These are phyloP conservation scores for Copidosoma floridanum DNA, from an alignment of 1,140 invertebrate genomes.

Conservation along the genomic window DNA sequence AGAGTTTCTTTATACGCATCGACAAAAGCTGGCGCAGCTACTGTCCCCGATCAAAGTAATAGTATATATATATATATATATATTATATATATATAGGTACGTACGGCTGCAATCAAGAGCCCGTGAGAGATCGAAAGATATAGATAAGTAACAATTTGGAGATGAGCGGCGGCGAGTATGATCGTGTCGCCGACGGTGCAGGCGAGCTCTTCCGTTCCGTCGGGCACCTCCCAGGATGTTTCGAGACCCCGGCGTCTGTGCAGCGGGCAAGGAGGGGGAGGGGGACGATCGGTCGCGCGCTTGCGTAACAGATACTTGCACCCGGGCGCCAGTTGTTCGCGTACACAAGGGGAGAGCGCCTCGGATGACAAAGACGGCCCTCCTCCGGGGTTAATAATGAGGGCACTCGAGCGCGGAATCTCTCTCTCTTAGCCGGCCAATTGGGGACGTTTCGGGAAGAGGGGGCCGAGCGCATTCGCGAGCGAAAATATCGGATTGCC, in stretches of 20 bases:
- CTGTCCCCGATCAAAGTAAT: too few relatives aligned
- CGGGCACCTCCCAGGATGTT: slow-evolving; percentile 33
- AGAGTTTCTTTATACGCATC: too few relatives aligned
- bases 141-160: neutral
- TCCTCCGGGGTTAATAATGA: neutral
- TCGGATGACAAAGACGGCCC: neutral
- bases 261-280: too few relatives aligned
- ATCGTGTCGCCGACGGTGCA: too few relatives aligned
- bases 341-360: too few relatives aligned
- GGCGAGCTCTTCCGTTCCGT: slow-evolving; percentile 18
- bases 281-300: neutral
- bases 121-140: neutral
- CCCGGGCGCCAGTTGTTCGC: neutral
- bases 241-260: too few relatives aligned
- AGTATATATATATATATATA: too few relatives aligned
- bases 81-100: too few relatives aligned
- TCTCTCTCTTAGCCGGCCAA: too few relatives aligned
- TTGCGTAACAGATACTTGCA: slow-evolving; percentile 2
- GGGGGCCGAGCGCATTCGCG: slow-evolving; percentile 31
- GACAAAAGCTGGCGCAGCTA: too few relatives aligned
- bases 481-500: slow-evolving; percentile 46
- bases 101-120: neutral
- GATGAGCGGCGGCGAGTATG: neutral
- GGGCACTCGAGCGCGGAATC: too few relatives aligned
- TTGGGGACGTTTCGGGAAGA: slow-evolving; percentile 1